Percentiles rank a stretch among this genome's conserved stretches.
Evolutionary conservation across 1,140 invertebrate species (phyloP).

Genomic region (Penaeus vannamei): DNA sequence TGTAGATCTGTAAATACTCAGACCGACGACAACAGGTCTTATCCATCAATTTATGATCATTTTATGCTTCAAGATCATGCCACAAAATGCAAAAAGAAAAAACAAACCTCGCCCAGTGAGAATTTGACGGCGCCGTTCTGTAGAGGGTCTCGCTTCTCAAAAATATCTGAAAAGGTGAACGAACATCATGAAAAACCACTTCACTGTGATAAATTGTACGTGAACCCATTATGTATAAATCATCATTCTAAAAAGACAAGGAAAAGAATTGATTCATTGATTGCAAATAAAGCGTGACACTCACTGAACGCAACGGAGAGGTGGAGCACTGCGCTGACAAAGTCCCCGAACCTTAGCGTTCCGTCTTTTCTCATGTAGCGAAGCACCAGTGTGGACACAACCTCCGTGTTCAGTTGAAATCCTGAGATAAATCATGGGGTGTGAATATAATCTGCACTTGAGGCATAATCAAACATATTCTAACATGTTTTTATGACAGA

Average conservation of each 20-base stretch:
- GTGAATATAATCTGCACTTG: neutral
- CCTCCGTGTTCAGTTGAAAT: slow-evolving; percentile 78
- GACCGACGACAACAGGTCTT: neutral
- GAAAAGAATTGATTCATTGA: neutral
- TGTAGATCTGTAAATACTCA: too few relatives aligned
- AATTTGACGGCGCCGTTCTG: slow-evolving; percentile 87
- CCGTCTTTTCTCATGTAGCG: slow-evolving; percentile 94
- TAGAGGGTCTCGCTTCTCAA: slow-evolving; percentile 85
- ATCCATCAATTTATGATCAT: neutral
- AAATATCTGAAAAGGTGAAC: slow-evolving; percentile 78
- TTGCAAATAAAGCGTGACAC: slow-evolving; percentile 67
- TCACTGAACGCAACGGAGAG: slow-evolving; percentile 90
- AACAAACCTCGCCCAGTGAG: slow-evolving; percentile 82
- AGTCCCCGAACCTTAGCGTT: slow-evolving; percentile 92
- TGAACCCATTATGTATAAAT: too few relatives aligned
- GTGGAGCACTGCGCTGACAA: slow-evolving; percentile 90
- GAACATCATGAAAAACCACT: slow-evolving; percentile 53
- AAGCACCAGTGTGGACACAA: slow-evolving; percentile 79
- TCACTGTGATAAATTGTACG: neutral
- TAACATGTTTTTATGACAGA: neutral
- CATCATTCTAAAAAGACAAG: neutral
- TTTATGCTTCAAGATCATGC: neutral
- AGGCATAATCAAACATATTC: neutral
- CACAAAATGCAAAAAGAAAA: neutral
- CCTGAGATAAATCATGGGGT: slow-evolving; percentile 71